phyloP scores from a whole-genome alignment of 2,797 vertebrate genomes.

The Tarsius wallacei region DNA sequence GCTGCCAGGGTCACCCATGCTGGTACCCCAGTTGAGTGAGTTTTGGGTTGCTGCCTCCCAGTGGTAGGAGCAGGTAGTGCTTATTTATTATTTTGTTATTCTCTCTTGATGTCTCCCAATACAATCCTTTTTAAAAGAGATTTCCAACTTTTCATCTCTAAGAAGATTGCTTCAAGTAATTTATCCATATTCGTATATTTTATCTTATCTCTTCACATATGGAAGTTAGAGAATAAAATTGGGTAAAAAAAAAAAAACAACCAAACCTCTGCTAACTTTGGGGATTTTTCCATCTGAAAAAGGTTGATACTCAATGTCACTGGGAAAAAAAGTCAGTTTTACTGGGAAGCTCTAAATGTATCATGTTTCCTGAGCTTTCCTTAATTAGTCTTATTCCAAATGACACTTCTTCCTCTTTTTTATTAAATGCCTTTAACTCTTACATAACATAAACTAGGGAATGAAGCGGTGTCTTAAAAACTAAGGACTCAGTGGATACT shows the following conservation, averaged over 20 bases:
- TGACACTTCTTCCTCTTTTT: background rate
- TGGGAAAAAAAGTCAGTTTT: background rate
- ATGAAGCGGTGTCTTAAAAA: background rate
- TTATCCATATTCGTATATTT: background rate
- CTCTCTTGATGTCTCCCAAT: background rate
- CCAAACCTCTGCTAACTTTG: background rate
- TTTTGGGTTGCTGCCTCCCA: background rate
- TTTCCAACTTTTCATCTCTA: background rate
- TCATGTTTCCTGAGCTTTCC: background rate
- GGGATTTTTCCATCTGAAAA: background rate
- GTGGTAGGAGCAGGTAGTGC: background rate
- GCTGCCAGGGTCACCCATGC: rapidly evolving
- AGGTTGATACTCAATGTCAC: background rate
- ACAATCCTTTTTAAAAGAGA: background rate
- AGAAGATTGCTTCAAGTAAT: background rate
- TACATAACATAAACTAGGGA: background rate
- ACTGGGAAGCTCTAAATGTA: background rate
- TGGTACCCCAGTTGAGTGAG: background rate
- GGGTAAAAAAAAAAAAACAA: background rate
- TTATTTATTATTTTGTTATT: background rate
- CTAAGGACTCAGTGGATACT: background rate
- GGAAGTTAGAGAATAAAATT: background rate
- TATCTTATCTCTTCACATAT: background rate
- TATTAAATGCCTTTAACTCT: background rate
- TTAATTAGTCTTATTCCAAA: background rate